phyloP scores from a whole-genome alignment of 2,888 invertebrate genomes.

The Uloborus plumipes region DNA sequence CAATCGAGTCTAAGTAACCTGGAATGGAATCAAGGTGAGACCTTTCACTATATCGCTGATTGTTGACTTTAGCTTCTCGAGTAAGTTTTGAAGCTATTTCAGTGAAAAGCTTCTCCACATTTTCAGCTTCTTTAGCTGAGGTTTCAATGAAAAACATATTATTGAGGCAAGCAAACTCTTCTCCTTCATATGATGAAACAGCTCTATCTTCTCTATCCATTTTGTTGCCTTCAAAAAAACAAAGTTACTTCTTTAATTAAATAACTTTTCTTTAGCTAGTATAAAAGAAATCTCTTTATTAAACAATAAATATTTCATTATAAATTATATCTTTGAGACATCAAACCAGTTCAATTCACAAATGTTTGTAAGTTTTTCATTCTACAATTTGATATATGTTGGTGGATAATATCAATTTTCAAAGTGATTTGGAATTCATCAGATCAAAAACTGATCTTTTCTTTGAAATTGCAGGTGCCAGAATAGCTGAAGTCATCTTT shows the following conservation, averaged over 20 bases:
- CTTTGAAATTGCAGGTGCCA: too few relatives aligned
- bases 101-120: conserved; percentile 95
- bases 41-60: conserved; percentile 16
- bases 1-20: conserved; percentile 7
- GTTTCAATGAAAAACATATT: conserved; percentile 99
- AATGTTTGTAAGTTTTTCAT: too few relatives aligned
- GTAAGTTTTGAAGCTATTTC: conserved; percentile 88
- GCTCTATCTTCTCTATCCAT: conserved; percentile 96
- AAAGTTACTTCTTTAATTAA: background rate
- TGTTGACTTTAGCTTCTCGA: conserved; percentile 67
- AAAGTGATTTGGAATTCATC: too few relatives aligned
- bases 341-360: too few relatives aligned
- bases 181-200: conserved; percentile 93
- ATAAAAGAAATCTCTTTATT: background rate
- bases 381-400: too few relatives aligned
- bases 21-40: conserved; percentile 16
- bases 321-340: too few relatives aligned
- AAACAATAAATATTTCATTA: too few relatives aligned
- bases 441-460: too few relatives aligned
- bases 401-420: too few relatives aligned
- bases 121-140: conserved; percentile 97
- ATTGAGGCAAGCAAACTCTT: conserved; percentile 92
- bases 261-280: background rate
- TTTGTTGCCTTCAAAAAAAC: conserved; percentile 83
- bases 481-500: too few relatives aligned